Base-by-base conservation (phyloP, 2,888 invertebrate genomes). In the Arrhopalites spinosus region DNA sequence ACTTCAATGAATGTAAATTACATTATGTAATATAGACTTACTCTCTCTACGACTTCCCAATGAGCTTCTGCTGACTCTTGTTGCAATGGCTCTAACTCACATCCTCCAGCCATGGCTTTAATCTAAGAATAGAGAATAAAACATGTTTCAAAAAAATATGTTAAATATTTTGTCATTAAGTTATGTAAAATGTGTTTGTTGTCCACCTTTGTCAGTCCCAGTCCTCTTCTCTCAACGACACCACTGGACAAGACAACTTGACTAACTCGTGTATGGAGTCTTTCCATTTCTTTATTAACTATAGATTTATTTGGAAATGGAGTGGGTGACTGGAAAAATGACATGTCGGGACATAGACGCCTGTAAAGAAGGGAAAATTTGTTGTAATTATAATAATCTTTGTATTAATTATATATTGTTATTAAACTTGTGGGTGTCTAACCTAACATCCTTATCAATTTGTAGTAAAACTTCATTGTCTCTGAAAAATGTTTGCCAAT, bases 381-480 rank as follows among this genome's bases (percentile, higher is more conserved):
- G 23, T 56, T 56, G 17, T 15, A 56, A 5, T 20, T 56, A 20
- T 5, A 47, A 47, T 13, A 47, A 47, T 47, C 8, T 47, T 47
- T 47, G 15, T 13, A 47, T 13, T 47, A n/a, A n/a, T n/a, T n/a
- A n/a, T n/a, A n/a, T n/a, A n/a, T n/a, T n/a, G n/a, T 29, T 27
- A 27, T 13, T 2, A 63, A 29, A 29, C 20, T 20, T 20, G 7
- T 56, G 56, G 7, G n/a, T 20, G 56, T n/a, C 7, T n/a, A 81
- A 88, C 88, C 96, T 90, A 67, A 96, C 97, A 86, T 98, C 97
- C 86, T 98, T 98, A 86, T 98, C 98, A 83, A 99, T 98, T 88
- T 99, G 99, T 61, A 97, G 86, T 56, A 99, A 87, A 77, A 98
- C 96, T 87, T 98, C 97, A 86, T 99, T 99, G 86, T 99, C 98